Evolutionary conservation across 2,113 vertebrate genomes (phyloP).

Genomic region (Dasyprocta punctata): DNA sequence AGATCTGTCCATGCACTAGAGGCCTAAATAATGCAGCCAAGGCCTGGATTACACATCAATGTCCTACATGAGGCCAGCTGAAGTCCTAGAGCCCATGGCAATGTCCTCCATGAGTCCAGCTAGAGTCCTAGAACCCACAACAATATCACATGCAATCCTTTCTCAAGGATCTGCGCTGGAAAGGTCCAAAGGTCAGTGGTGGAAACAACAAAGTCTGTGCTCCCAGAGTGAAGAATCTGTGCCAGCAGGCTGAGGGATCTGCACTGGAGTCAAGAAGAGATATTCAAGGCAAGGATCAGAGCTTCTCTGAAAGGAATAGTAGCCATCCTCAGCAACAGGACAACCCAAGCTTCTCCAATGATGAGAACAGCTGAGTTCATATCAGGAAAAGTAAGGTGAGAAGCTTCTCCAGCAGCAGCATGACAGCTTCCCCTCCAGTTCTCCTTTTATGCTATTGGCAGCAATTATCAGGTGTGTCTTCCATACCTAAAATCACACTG

Average conservation of each 20-base stretch:
- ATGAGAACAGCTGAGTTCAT: not conserved
- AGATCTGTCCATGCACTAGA: not conserved
- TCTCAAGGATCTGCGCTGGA: not conserved
- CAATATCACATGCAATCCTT: not conserved
- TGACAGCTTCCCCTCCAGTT: not conserved
- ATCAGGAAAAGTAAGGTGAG: not conserved
- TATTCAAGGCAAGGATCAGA: not conserved
- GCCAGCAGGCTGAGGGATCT: too few relatives aligned
- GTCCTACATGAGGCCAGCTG: not conserved
- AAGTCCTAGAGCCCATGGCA: not conserved
- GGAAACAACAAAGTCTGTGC: not conserved
- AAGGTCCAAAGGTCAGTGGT: too few relatives aligned
- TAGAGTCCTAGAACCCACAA: not conserved
- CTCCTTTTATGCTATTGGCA: not conserved
- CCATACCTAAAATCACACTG: not conserved
- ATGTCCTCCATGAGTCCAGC: not conserved
- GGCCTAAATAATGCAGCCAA: not conserved
- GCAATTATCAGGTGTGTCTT: too few relatives aligned
- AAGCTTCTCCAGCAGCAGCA: not conserved
- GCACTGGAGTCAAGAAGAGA: not conserved
- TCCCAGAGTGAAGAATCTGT: not conserved
- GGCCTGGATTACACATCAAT: not conserved
- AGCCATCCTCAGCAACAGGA: not conserved
- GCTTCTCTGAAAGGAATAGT: not conserved
- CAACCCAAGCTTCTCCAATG: not conserved